These are phyloP conservation scores for Phyllostomus discolor DNA, from an alignment of 2,113 vertebrate genomes.

Conservation along the genomic window DNA sequence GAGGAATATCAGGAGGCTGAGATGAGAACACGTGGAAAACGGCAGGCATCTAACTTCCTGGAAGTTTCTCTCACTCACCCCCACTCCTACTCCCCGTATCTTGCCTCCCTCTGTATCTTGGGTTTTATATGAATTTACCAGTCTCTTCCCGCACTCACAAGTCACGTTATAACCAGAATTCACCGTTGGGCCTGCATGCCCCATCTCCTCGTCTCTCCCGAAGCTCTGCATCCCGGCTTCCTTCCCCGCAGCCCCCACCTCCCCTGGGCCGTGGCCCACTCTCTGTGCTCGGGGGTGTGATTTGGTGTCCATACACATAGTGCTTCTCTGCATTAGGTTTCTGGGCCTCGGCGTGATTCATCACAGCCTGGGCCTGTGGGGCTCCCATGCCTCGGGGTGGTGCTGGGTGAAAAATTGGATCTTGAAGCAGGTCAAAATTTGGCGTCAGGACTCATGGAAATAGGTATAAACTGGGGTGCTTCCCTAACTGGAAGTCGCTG, in stretches of 20 bases:
- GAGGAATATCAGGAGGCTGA: neutral
- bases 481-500: neutral
- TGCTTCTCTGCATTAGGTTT: neutral
- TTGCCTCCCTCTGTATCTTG: neutral
- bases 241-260: neutral
- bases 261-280: neutral
- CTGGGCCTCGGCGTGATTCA: neutral
- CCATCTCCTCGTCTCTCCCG: neutral
- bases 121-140: neutral
- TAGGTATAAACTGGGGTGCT: neutral
- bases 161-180: neutral
- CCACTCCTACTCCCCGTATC: neutral
- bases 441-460: neutral
- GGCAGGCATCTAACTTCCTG: neutral
- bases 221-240: neutral
- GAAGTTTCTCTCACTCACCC: neutral
- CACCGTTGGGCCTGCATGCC: rapidly evolving
- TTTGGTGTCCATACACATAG: neutral
- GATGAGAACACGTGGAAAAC: neutral
- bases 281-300: neutral
- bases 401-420: neutral
- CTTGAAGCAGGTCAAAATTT: neutral
- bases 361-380: neutral
- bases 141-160: neutral
- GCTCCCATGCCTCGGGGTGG: neutral